Conservation (phyloP, 2,797 vertebrate genomes). For the Microctenopoma steveboyesi region DNA sequence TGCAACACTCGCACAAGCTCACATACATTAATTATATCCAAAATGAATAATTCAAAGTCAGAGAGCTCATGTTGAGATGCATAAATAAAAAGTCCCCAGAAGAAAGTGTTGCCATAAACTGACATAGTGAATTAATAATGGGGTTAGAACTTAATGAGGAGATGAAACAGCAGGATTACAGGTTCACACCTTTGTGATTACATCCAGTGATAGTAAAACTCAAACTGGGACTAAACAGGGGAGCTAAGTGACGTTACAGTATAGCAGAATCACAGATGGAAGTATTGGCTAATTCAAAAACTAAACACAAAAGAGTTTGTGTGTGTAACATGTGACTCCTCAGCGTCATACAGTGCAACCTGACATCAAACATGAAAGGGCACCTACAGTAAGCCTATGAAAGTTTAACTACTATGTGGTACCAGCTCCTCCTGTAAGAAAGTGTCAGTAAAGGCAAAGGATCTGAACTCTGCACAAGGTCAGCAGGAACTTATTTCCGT, state of each 20-base stretch:
- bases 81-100: constrained; percentile 78
- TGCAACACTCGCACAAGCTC: constrained; percentile 8
- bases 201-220: constrained; percentile 39
- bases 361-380: constrained; percentile 45
- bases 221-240: constrained; percentile 16
- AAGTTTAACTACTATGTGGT: constrained; percentile 50
- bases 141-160: constrained; percentile 57
- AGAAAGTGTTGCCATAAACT: constrained; percentile 68
- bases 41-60: constrained; percentile 80
- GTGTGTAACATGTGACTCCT: constrained; percentile 23
- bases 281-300: constrained; percentile 8
- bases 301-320: not conserved
- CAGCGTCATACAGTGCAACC: constrained; percentile 39
- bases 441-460: constrained; percentile 41
- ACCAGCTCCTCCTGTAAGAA: constrained; percentile 29
- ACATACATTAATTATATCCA: constrained; percentile 62
- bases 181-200: constrained; percentile 51
- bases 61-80: constrained; percentile 64
- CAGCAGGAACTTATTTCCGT: constrained; percentile 32
- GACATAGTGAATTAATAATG: constrained; percentile 71
- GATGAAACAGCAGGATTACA: constrained; percentile 64
- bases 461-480: constrained; percentile 33
- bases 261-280: not conserved
- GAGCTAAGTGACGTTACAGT: not conserved
- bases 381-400: constrained; percentile 43